Evolutionary conservation across 1,140 invertebrate species (phyloP).

Genomic region (Goniozus legneri): DNA sequence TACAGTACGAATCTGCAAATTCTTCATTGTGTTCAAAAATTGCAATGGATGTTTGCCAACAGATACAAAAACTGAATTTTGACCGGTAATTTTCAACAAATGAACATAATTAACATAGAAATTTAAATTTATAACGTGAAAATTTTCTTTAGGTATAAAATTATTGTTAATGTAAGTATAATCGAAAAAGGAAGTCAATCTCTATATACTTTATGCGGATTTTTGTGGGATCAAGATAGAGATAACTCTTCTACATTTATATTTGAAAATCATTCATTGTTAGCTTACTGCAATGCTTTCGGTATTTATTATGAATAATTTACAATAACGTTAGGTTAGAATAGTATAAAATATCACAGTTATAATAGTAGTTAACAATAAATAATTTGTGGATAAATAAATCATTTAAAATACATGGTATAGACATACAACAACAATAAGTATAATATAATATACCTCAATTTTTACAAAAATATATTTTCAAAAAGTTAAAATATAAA

Average conservation of each 20-base stretch:
- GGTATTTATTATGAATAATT: slow-evolving; percentile 40
- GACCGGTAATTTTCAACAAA: slow-evolving; percentile 38
- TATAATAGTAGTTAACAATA: background rate
- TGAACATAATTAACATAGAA: background rate
- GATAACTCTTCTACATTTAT: slow-evolving; percentile 41
- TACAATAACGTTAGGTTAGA: background rate
- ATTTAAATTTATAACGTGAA: slow-evolving; percentile 2
- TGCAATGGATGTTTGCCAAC: slow-evolving; percentile 45
- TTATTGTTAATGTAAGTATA: slow-evolving; percentile 39
- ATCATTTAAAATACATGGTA: background rate
- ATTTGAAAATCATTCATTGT: slow-evolving; percentile 37
- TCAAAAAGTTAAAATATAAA: slow-evolving; percentile 13
- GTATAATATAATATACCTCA: too few species aligned
- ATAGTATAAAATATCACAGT: background rate
- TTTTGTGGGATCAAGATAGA: slow-evolving; percentile 40
- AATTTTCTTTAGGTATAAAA: slow-evolving; percentile 37
- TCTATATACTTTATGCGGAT: slow-evolving; percentile 30
- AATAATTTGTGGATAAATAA: background rate
- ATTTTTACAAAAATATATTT: too few species aligned
- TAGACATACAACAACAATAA: too few species aligned
- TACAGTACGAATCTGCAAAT: slow-evolving; percentile 43
- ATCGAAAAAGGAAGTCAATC: slow-evolving; percentile 45
- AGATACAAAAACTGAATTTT: slow-evolving; percentile 51
- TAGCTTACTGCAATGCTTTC: slow-evolving; percentile 37
- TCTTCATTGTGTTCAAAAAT: slow-evolving; percentile 46